Evolutionary conservation across 2,888 invertebrate species (phyloP).

Genomic region (Polyommatus icarus): DNA sequence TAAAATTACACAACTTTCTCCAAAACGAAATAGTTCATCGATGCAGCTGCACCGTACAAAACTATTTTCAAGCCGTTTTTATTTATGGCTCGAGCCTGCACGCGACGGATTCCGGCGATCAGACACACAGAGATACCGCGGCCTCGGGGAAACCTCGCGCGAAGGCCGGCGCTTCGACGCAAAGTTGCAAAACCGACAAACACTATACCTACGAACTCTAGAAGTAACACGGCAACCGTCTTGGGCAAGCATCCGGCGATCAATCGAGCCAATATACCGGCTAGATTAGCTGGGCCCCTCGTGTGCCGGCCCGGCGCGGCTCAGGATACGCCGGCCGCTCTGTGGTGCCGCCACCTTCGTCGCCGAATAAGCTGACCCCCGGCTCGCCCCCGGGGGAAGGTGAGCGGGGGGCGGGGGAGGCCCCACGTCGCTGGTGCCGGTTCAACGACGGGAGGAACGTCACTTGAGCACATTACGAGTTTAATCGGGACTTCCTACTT

Average conservation of each 20-base stretch:
- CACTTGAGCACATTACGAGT: slow-evolving; percentile 76
- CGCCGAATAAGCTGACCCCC: slow-evolving; percentile 37
- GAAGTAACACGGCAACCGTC: slow-evolving; percentile 55
- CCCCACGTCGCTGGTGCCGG: slow-evolving; percentile 52
- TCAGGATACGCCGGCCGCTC: slow-evolving; percentile 35
- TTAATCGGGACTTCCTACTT: slow-evolving; percentile 79
- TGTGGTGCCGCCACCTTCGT: not conserved
- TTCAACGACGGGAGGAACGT: slow-evolving; percentile 60
- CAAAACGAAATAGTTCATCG: not conserved
- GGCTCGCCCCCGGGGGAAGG: slow-evolving; percentile 35
- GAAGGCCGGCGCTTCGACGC: slow-evolving; percentile 39
- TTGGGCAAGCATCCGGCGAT: slow-evolving; percentile 74
- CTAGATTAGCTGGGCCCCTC: slow-evolving; percentile 55
- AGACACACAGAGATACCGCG: slow-evolving; percentile 30
- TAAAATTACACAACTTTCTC: slow-evolving; percentile 12
- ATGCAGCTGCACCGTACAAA: slow-evolving; percentile 16
- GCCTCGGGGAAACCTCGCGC: slow-evolving; percentile 32
- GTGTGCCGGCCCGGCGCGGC: slow-evolving; percentile 45
- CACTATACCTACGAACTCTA: slow-evolving; percentile 46
- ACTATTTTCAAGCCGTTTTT: slow-evolving; percentile 17
- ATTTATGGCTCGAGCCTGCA: slow-evolving; percentile 14
- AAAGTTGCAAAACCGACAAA: slow-evolving; percentile 45
- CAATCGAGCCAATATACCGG: slow-evolving; percentile 73
- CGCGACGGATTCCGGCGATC: slow-evolving; percentile 26
- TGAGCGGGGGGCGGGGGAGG: slow-evolving; percentile 45